A percentile compares a stretch with the other conserved stretches of the same genome.
Conservation (phyloP, 1,140 invertebrate genomes). For the Elymnias hypermnestra region DNA sequence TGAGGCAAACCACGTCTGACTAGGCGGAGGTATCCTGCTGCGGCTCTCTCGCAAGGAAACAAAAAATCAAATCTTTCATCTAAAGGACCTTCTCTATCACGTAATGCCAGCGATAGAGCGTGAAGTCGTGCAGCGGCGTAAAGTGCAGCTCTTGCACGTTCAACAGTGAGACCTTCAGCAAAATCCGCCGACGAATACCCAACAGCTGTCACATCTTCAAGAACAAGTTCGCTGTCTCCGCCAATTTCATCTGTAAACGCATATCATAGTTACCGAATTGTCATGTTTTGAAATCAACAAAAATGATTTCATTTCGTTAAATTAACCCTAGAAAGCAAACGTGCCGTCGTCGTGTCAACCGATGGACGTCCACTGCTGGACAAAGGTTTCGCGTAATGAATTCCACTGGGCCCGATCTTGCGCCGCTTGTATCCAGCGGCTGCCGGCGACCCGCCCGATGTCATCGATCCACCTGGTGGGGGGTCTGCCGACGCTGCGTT, state of each 20-base stretch:
- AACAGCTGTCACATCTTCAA: constrained; percentile 68
- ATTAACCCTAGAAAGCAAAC: too few species aligned
- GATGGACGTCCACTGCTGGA: too few species aligned
- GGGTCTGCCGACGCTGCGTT: too few species aligned
- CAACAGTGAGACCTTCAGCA: constrained; percentile 80
- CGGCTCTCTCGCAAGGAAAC: constrained; percentile 84
- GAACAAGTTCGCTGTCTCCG: constrained; percentile 78
- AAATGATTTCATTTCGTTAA: too few species aligned
- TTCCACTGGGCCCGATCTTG: too few species aligned
- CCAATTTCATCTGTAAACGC: constrained; percentile 71
- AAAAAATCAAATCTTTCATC: constrained; percentile 84
- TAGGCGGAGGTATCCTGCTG: constrained; percentile 86
- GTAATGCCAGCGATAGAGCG: constrained; percentile 81
- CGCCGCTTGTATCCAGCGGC: too few species aligned
- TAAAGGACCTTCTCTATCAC: constrained; percentile 79
- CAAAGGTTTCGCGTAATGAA: too few species aligned
- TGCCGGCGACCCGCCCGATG: too few species aligned
- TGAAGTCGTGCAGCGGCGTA: constrained; percentile 83
- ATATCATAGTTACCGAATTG: too few species aligned
- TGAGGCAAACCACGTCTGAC: constrained; percentile 85
- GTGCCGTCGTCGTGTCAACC: too few species aligned
- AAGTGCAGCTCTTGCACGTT: constrained; percentile 79
- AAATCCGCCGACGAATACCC: constrained; percentile 78
- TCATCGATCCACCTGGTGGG: too few species aligned
- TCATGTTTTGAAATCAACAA: too few species aligned